Conservation (phyloP, 2,888 invertebrate genomes). For the Saturnia pavonia region DNA sequence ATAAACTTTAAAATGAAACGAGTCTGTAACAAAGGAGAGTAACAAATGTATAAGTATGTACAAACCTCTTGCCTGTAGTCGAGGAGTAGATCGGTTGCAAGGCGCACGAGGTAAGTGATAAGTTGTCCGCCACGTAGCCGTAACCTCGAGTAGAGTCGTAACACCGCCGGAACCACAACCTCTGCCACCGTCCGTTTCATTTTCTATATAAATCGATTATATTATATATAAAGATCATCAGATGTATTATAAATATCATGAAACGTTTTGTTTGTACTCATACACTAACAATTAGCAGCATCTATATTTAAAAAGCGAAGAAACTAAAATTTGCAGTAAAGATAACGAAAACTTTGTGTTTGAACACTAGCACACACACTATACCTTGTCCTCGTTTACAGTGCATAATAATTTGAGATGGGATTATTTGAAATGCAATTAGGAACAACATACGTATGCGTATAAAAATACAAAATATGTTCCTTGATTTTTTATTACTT, state of each 20-base stretch:
- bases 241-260: neutral
- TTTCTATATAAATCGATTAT: conserved; percentile 54
- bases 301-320: too few species aligned
- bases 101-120: conserved; percentile 68
- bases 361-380: neutral
- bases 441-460: too few species aligned
- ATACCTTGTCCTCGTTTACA: neutral
- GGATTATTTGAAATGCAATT: too few species aligned
- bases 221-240: neutral
- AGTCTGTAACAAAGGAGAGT: neutral
- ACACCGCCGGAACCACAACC: conserved; percentile 84
- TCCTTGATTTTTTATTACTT: too few species aligned
- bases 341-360: neutral
- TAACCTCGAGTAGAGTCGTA: conserved; percentile 83
- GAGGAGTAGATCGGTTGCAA: conserved; percentile 72
- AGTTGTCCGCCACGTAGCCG: conserved; percentile 69
- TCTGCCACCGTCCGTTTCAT: conserved; percentile 86
- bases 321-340: neutral
- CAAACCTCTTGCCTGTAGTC: conserved; percentile 77
- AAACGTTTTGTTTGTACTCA: too few species aligned
- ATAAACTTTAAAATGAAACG: neutral
- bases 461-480: too few species aligned
- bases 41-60: neutral
- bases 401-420: neutral
- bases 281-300: too few species aligned